Base-by-base conservation (phyloP, 2,888 invertebrate genomes). In the Synergus umbraculus region DNA sequence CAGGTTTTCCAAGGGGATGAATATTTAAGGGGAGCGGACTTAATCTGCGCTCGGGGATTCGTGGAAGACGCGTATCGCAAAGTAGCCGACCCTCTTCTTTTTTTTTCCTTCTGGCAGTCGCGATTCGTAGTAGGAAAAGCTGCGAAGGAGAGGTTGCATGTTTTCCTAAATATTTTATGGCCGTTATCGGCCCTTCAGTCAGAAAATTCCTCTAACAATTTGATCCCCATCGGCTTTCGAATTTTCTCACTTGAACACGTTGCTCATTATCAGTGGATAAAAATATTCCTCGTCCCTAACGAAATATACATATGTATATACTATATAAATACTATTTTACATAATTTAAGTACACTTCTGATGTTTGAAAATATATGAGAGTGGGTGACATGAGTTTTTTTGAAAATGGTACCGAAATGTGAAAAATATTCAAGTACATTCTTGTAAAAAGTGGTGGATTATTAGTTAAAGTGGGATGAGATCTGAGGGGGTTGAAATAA, bases 1-100 rank as follows among this genome's bases (percentile, higher is more conserved):
- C 93, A 93, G 92, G 92, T 93, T 92, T 90, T 93, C 90, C 90
- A 83, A 89, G 89, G 92, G 92, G 93, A 94, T 93, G 93, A 94
- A 94, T 94, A 94, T 93, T 94, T 93, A 93, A 93, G 93, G 92
- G 92, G 91, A 92, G 92, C 92, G 91, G 92, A 92, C 93, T 93
- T 94, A 94, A 94, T 94, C 94, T 93, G 93, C 93, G 93, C 92
- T 93, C 91, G 90, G 93, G 93, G 93, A 93, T 90, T 90, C 90
- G 87, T 87, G 86, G 86, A 87, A 88, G 86, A 87, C 85, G 86
- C 87, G 88, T 88, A 89, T 89, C 88, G 87, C 87, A 86, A 87
- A 87, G 87, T 84, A 88, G 85, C 85, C 87, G 83, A 86, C 85
- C 85, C 81, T 82, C 82, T 78, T 41, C 22, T 29, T 79, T 78